Evolutionary conservation across 1,140 invertebrate genomes (phyloP).

Genomic region (Tribolium castaneum): DNA sequence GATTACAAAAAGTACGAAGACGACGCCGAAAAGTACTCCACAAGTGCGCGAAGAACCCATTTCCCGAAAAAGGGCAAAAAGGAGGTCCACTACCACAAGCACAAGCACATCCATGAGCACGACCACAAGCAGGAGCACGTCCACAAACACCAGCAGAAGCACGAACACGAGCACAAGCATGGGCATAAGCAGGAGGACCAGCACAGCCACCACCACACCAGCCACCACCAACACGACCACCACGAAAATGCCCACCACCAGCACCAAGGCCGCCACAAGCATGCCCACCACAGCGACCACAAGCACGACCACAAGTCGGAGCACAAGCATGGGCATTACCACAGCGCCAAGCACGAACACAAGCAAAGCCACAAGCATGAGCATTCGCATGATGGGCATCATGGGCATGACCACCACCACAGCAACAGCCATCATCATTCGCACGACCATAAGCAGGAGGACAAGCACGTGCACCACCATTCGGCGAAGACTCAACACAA

Average conservation of each 20-base stretch:
- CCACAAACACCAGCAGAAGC: constrained; percentile 48
- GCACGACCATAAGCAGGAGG: constrained; percentile 45
- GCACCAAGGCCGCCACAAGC: constrained; percentile 39
- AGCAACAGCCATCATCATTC: constrained; percentile 39
- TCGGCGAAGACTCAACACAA: not conserved
- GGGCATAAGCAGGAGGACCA: constrained; percentile 40
- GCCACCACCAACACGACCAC: constrained; percentile 39
- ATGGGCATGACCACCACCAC: constrained; percentile 45
- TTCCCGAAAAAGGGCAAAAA: constrained; percentile 6
- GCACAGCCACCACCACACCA: constrained; percentile 45
- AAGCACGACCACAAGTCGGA: constrained; percentile 46
- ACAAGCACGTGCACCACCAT: constrained; percentile 20
- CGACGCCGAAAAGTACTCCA: not conserved
- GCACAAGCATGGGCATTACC: constrained; percentile 46
- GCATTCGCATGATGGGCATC: constrained; percentile 44
- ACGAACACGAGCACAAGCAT: constrained; percentile 44
- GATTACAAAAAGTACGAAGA: not conserved
- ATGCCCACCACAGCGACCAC: constrained; percentile 41
- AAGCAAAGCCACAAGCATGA: constrained; percentile 44
- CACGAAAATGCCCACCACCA: constrained; percentile 36
- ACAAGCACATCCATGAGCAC: constrained; percentile 50
- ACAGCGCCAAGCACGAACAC: constrained; percentile 40
- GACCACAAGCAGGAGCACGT: constrained; percentile 51
- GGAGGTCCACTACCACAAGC: constrained; percentile 50
- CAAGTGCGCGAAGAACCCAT: not conserved